Base-by-base conservation (phyloP, 2,888 invertebrate species). In the Malthinus flaveolus region DNA sequence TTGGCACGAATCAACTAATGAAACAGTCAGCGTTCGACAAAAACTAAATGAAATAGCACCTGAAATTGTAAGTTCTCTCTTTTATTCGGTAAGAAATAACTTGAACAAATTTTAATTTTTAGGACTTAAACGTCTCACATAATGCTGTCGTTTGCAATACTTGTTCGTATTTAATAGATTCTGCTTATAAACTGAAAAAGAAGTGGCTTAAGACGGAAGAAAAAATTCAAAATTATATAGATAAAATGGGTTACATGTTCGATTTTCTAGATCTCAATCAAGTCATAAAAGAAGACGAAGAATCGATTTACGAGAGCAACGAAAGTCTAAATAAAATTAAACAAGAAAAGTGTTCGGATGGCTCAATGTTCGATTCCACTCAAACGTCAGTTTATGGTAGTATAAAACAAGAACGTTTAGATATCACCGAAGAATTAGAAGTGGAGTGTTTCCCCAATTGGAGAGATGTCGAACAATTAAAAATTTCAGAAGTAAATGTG, bases 201-300 rank as follows among this genome's bases (percentile, higher is more conserved):
- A 9, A 11, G 11, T 45, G 45, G 8, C 4, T 45, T n/a, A 11
- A 45, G 31, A 45, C 45, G 4, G 45, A 45, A 12, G 11, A 45
- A 34, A 48, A 54, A 10, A 54, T 54, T 11, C 31, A 42, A 4
- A 39, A 32, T 33, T 54, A 54, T 13, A 48, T 48, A 4, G 10
- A 42, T 15, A 32, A 42, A 9, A 48, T 59, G 54, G 59, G 50
- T 6, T 45, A 13, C 11, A 13, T 12, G 5, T 34, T 32, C 7
- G 49, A 6, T 1, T 47, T 31, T n/a, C 10, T 59, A 2, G 54
- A 59, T 45, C 44, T 59, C 6, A 11, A 44, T 2, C 55, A 59
- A 9, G 5, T 59, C n/a, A 8, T 59, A 8, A 46, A 54, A 46
- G 53, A 59, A 33, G 53, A 33, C 23, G 23, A 45, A 15, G 8